Percentiles rank a stretch among this genome's conserved stretches.
Evolutionary conservation across 2,888 invertebrate species (phyloP).

Genomic region (Amorpha juglandis): DNA sequence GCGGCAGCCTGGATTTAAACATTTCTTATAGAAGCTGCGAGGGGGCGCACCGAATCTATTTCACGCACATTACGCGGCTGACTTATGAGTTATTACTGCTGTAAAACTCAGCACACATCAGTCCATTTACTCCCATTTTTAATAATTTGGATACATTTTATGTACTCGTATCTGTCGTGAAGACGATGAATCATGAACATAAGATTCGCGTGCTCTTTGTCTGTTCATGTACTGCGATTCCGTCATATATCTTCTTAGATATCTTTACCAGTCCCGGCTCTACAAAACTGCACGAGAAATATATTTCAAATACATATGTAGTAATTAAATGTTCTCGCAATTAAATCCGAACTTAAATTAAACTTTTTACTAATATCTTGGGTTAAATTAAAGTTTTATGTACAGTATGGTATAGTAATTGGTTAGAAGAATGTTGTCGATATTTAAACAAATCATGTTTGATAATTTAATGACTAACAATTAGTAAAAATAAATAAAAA

Average conservation of each 20-base stretch:
- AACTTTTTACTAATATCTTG: not conserved
- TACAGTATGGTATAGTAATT: no score
- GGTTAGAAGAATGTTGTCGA: not conserved
- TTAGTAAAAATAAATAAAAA: no score
- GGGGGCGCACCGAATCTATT: constrained; percentile 73
- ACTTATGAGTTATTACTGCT: constrained; percentile 77
- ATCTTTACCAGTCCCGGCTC: not conserved
- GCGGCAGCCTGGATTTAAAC: constrained; percentile 60
- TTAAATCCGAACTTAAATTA: not conserved
- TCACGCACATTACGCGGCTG: constrained; percentile 75
- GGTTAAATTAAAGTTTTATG: not conserved
- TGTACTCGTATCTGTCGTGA: constrained; percentile 17
- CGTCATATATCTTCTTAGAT: not conserved
- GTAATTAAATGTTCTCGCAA: not conserved
- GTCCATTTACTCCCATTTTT: constrained; percentile 67
- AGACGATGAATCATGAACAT: constrained; percentile 4
- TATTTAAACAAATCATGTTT: not conserved
- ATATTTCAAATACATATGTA: no score
- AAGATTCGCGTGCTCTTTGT: constrained; percentile 14
- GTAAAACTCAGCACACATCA: constrained; percentile 77
- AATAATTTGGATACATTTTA: constrained; percentile 36
- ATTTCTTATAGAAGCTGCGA: constrained; percentile 67
- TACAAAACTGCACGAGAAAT: not conserved
- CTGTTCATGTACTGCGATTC: not conserved
- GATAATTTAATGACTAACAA: not conserved